These are phyloP conservation scores for Dynastes maya DNA, from an alignment of 2,888 invertebrate species.

Conservation along the genomic window DNA sequence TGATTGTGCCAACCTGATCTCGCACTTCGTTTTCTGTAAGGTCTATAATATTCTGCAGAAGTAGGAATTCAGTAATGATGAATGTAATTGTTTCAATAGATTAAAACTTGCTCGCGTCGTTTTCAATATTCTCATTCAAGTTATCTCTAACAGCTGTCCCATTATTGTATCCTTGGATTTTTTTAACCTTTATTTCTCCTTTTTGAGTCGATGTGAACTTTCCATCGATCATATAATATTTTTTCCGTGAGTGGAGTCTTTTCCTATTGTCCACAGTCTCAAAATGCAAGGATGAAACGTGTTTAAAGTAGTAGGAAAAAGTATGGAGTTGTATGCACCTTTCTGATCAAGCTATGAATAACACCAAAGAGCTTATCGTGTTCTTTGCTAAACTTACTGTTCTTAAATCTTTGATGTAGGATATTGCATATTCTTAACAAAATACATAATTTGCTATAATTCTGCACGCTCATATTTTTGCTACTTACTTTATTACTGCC, in stretches of 20 bases:
- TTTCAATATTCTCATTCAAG: constrained; percentile 82
- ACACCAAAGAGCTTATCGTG: constrained; percentile 69
- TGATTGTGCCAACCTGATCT: constrained; percentile 77
- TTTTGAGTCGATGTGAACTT: constrained; percentile 27
- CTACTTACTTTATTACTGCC: constrained; percentile 74
- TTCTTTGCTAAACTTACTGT: constrained; percentile 69
- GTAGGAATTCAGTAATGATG: too few species aligned
- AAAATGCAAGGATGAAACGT: not conserved
- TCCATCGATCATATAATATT: constrained; percentile 3
- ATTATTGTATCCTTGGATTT: constrained; percentile 54
- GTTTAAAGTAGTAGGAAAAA: too few species aligned
- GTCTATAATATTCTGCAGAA: constrained; percentile 77
- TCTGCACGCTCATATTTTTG: too few species aligned
- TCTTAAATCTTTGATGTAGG: constrained; percentile 72
- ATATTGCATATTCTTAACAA: constrained; percentile 73
- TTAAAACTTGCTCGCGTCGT: constrained; percentile 77
- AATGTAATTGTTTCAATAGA: too few species aligned
- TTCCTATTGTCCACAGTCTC: constrained; percentile 82
- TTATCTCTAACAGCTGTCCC: constrained; percentile 81
- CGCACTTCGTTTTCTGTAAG: constrained; percentile 85
- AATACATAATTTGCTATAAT: too few species aligned
- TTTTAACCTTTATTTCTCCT: constrained; percentile 10
- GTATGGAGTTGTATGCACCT: constrained; percentile 60
- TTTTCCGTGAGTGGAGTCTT: constrained; percentile 79
- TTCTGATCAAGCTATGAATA: constrained; percentile 72